A percentile compares a stretch with the other conserved stretches of the same genome.
phyloP scores from a whole-genome alignment of 2,113 vertebrate species.

The Datnioides undecimradiatus region DNA sequence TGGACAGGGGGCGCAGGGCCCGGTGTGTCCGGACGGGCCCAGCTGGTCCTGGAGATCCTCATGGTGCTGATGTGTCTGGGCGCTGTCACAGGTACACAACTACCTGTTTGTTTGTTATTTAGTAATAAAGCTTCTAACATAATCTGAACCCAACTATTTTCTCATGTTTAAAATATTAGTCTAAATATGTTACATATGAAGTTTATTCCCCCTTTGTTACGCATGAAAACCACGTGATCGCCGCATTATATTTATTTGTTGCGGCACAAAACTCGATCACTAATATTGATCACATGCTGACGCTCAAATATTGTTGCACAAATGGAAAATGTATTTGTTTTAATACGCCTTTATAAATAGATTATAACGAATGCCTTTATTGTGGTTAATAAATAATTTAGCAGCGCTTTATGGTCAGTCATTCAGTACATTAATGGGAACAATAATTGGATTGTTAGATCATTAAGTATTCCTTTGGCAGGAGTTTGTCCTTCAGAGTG shows the following conservation, averaged over 20 bases:
- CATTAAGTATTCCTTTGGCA: not conserved
- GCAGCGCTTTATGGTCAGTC: not conserved
- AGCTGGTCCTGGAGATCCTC: conserved; percentile 79
- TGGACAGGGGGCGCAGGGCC: not conserved
- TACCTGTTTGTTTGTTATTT: not conserved
- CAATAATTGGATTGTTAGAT: not conserved
- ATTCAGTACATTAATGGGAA: not conserved
- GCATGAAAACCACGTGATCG: too few relatives aligned
- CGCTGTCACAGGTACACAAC: conserved; percentile 79
- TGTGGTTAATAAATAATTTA: not conserved
- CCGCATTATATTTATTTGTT: not conserved
- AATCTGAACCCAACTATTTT: not conserved
- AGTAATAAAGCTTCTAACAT: not conserved
- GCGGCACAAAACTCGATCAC: too few relatives aligned
- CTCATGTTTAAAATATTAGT: too few relatives aligned
- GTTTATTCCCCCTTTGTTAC: not conserved
- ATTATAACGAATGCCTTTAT: not conserved
- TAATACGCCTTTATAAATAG: not conserved
- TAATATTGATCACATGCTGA: not conserved
- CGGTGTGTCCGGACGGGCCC: conserved; percentile 32
- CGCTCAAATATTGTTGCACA: not conserved
- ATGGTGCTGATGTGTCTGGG: conserved; percentile 85
- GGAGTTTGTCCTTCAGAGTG: not conserved
- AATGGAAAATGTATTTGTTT: not conserved
- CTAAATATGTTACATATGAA: not conserved